These are phyloP conservation scores for Drosophila kanekoi DNA, from an alignment of 2,888 invertebrate species.

Conservation along the genomic window DNA sequence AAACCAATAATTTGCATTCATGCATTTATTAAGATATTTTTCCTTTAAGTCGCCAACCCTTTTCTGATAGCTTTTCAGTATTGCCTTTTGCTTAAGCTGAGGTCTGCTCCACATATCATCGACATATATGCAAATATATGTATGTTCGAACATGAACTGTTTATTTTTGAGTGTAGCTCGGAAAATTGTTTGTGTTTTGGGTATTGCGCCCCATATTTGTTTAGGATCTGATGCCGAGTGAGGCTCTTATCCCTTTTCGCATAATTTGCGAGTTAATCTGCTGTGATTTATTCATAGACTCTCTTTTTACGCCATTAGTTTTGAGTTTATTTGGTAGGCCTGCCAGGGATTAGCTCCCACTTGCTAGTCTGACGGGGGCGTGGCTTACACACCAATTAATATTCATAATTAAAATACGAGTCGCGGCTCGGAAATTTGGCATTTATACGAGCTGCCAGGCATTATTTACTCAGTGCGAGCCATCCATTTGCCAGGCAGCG, in stretches of 20 bases:
- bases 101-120: background rate
- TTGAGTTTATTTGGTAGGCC: slow-evolving; percentile 62
- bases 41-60: background rate
- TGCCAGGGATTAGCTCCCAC: slow-evolving; percentile 26
- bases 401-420: slow-evolving; percentile 68
- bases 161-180: slow-evolving; percentile 20
- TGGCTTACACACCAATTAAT: slow-evolving; percentile 59
- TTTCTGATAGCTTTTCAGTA: background rate
- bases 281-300: slow-evolving; percentile 80
- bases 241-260: slow-evolving; percentile 68
- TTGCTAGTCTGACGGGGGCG: slow-evolving; percentile 6
- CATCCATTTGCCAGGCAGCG: slow-evolving; percentile 37
- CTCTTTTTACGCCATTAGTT: slow-evolving; percentile 75
- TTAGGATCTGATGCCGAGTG: slow-evolving; percentile 50
- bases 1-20: slow-evolving; percentile 3
- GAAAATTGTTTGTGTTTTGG: slow-evolving; percentile 22
- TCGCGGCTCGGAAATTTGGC: slow-evolving; percentile 36
- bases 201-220: slow-evolving; percentile 52
- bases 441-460: slow-evolving; percentile 38
- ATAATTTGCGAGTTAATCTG: slow-evolving; percentile 75
- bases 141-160: slow-evolving; percentile 33
- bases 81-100: background rate
- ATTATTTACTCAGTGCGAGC: slow-evolving; percentile 49
- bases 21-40: too few relatives aligned
- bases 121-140: slow-evolving; percentile 50